A percentile compares a stretch with the other conserved stretches of the same genome.
These are phyloP conservation scores for Petrocephalus microphthalmus DNA, from an alignment of 2,113 vertebrate genomes.

Conservation along the genomic window DNA sequence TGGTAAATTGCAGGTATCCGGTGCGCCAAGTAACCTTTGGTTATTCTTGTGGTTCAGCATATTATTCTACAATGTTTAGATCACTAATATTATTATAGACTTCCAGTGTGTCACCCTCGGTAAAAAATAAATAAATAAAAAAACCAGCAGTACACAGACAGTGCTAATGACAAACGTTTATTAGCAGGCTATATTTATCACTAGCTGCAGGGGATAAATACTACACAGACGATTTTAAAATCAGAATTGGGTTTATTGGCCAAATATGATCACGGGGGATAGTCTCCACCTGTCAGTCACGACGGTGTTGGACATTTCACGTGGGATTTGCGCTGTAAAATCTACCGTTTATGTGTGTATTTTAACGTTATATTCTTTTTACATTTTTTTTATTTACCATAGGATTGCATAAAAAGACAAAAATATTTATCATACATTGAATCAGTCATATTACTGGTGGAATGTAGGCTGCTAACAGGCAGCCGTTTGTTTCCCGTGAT, in stretches of 20 bases:
- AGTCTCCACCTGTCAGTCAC: background rate
- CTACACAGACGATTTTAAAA: background rate
- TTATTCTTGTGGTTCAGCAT: background rate
- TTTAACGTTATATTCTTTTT: background rate
- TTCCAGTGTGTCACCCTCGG: background rate
- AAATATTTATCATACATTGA: background rate
- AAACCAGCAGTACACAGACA: background rate
- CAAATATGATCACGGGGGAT: background rate
- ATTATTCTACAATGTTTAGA: background rate
- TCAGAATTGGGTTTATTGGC: background rate
- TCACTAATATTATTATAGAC: background rate
- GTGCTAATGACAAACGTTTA: background rate
- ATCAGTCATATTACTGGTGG: background rate
- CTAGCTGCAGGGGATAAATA: background rate
- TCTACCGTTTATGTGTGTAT: background rate
- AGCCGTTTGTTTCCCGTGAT: background rate
- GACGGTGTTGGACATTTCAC: background rate
- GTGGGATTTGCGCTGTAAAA: background rate
- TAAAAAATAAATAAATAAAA: no score
- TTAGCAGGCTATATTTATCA: background rate
- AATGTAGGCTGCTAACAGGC: background rate
- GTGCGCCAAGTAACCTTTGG: background rate
- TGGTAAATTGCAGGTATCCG: background rate
- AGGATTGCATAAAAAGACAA: background rate
- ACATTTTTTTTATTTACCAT: background rate